These are phyloP conservation scores for Hypocryptadius cinnamomeus DNA, from an alignment of 2,113 vertebrate species.

Conservation along the genomic window DNA sequence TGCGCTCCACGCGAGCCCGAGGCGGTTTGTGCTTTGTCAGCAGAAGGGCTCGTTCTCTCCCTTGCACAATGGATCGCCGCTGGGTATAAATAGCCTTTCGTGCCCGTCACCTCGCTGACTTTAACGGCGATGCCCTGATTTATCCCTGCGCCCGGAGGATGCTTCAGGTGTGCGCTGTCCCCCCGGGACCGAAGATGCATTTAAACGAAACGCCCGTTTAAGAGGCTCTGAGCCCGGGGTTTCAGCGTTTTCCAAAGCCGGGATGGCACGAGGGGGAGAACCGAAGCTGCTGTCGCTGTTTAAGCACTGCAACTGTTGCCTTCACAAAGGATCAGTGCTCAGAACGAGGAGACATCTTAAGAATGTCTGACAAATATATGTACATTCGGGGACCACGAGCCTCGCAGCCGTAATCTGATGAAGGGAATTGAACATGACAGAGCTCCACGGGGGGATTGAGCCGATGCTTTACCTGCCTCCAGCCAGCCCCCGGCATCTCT, in stretches of 20 bases:
- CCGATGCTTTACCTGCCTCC: not conserved
- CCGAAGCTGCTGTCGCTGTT: not conserved
- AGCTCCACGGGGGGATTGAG: not conserved
- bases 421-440: conserved; percentile 29
- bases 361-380: conserved; percentile 36
- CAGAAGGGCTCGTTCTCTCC: conserved; percentile 1
- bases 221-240: not conserved
- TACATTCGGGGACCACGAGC: not conserved
- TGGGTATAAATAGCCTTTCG: conserved; percentile 29
- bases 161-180: not conserved
- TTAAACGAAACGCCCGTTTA: not conserved
- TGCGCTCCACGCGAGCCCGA: not conserved
- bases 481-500: not conserved
- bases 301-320: not conserved
- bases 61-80: not conserved
- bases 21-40: conserved; percentile 23
- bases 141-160: not conserved
- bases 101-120: conserved; percentile 1
- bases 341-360: conserved; percentile 2
- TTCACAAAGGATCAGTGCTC: conserved; percentile 8
- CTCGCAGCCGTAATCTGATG: not conserved
- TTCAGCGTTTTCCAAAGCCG: not conserved
- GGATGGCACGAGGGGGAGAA: not conserved
- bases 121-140: not conserved
- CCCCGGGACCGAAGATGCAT: rapidly evolving